Evolutionary conservation across 1,140 invertebrate species (phyloP), one percentile per base, ranked within the genome.

Genomic region (Drosophila novamexicana): DNA sequence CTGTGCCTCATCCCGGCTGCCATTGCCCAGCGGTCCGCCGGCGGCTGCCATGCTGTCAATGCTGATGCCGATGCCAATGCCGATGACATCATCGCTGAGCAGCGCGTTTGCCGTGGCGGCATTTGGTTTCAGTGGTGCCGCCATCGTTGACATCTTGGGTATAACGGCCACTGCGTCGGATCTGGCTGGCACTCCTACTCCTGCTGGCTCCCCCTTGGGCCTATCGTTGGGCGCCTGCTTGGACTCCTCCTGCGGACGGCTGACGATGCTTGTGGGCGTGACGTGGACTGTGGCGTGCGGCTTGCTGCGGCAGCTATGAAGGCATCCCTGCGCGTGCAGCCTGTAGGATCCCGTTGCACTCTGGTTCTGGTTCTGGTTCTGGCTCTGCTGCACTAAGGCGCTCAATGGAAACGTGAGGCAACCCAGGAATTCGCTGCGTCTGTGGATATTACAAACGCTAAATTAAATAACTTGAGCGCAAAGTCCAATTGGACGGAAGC

Each of bases 361-460:
- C 67, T 93, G 91, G 89, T 93, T 93, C 67, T 92, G 94, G 72
- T 90, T 88, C 67, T 93, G 91, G 72, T 90, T 88, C 67, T 93
- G 91, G 89, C 93, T 93, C 66, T 92, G 94, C 75, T 94, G 94
- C 92, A 94, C 92, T 45, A 94, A 94, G 94, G 96, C 94, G 92
- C 94, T 94, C 72, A 96, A 93, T 69, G 95, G 95, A 93, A 96
- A 96, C 78, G 95, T 96, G 94, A 95, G 95, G 91, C 96, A 96
- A 93, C 96, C 96, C 92, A 96, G 92, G 92, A 96, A 96, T 93
- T 96, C 96, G 93, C 95, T 96, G 79, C 95, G 94, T 93, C 96
- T 96, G 94, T 1, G 79, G 70, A 22, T 6, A 42, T 14, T 12
- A 53, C 32, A 18, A 18, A 47, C 10, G 14, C 0, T 2, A 61